A percentile compares a stretch with the other conserved stretches of the same genome.
phyloP scores from a whole-genome alignment of 2,113 vertebrate species.

The Callopanchax toddi region DNA sequence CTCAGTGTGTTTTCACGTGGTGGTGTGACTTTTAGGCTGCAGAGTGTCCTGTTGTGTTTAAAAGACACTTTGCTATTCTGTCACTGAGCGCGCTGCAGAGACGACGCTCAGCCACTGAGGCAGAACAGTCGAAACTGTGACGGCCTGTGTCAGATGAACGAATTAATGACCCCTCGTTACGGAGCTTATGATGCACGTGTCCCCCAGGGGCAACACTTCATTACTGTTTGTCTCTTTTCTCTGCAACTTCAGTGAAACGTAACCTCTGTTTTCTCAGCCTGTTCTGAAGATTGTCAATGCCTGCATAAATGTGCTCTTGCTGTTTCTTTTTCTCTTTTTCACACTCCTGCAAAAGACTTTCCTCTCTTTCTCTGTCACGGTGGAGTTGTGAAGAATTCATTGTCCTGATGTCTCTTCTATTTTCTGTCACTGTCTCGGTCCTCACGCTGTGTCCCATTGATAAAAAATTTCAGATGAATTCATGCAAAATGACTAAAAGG shows the following conservation, averaged over 20 bases:
- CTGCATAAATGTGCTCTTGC: conserved; percentile 11
- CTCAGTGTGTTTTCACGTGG: conserved; percentile 31
- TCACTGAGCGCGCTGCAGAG: conserved; percentile 63
- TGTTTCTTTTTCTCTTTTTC: conserved; percentile 11
- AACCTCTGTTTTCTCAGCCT: not conserved
- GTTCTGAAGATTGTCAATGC: not conserved
- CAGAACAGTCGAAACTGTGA: conserved; percentile 45
- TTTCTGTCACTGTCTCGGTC: conserved; percentile 9
- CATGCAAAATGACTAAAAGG: not conserved
- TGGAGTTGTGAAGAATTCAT: conserved; percentile 2
- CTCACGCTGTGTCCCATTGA: conserved; percentile 8
- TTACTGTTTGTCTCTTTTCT: conserved; percentile 24
- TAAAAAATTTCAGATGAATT: conserved; percentile 8
- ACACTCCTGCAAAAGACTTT: conserved; percentile 21
- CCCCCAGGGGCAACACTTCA: conserved; percentile 44
- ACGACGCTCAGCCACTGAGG: conserved; percentile 32
- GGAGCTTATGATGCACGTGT: conserved; percentile 55
- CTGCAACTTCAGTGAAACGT: not conserved
- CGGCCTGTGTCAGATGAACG: conserved; percentile 60
- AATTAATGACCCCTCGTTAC: conserved; percentile 69
- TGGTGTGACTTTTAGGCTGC: conserved; percentile 25
- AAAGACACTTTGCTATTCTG: conserved; percentile 45
- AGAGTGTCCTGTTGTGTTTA: conserved; percentile 36
- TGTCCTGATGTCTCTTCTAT: conserved; percentile 13
- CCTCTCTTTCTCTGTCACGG: conserved; percentile 1